Percentiles rank a stretch among this genome's conserved stretches.
Evolutionary conservation across 2,113 vertebrate genomes (phyloP).

Genomic region (Mastomys coucha): DNA sequence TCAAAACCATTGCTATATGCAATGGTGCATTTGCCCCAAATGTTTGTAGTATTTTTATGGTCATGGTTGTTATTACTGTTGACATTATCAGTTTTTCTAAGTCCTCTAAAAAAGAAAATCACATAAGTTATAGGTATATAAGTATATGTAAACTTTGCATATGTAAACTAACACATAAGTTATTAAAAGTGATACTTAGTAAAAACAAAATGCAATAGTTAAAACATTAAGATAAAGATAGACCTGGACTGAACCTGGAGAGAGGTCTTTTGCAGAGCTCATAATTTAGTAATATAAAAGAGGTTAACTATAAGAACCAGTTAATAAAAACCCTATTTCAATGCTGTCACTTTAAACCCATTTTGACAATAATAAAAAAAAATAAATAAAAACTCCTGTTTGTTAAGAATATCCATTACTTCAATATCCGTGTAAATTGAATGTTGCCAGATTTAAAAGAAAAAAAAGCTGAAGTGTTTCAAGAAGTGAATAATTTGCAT

Average conservation of each 20-base stretch:
- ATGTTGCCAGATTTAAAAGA: neutral
- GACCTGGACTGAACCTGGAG: neutral
- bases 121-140: neutral
- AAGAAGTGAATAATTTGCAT: conserved; percentile 38
- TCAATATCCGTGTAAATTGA: conserved; percentile 43
- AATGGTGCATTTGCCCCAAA: neutral
- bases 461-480: neutral
- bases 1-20: neutral
- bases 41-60: neutral
- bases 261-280: neutral
- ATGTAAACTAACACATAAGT: neutral
- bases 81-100: neutral
- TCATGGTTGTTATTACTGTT: neutral
- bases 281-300: neutral
- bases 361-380: conserved; percentile 58
- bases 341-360: neutral
- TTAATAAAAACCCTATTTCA: neutral
- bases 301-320: neutral
- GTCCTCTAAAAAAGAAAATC: neutral
- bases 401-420: conserved; percentile 49
- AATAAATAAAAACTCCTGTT: conserved; percentile 42
- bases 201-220: conserved; percentile 1
- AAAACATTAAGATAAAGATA: conserved; percentile 7
- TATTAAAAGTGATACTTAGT: conserved; percentile 39
- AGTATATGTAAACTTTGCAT: neutral